Percentiles rank a stretch among this genome's conserved stretches.
Conservation (phyloP, 2,888 invertebrate species). For the Drosophila glabriapex region DNA sequence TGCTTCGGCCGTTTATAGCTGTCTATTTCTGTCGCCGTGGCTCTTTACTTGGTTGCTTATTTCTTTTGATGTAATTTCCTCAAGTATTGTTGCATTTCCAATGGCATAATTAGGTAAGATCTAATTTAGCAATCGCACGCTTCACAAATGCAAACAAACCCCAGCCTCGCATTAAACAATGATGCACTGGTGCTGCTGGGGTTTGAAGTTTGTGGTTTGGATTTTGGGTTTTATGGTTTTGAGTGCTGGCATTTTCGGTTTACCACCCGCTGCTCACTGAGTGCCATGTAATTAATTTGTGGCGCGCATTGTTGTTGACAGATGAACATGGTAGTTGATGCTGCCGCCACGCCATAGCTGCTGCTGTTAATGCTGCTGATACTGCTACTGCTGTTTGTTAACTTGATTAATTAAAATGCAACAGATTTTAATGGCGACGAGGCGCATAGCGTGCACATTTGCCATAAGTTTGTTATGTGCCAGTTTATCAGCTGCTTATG, state of each 20-base stretch:
- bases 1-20: conserved; percentile 37
- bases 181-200: conserved; percentile 25
- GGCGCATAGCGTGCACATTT: conserved; percentile 62
- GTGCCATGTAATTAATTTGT: conserved; percentile 72
- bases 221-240: conserved; percentile 28
- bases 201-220: conserved; percentile 9
- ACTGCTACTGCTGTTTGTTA: conserved; percentile 63
- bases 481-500: conserved; percentile 66
- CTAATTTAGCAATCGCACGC: conserved; percentile 72
- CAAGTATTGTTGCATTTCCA: conserved; percentile 62
- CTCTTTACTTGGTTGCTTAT: conserved; percentile 26
- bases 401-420: conserved; percentile 79
- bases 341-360: conserved; percentile 11
- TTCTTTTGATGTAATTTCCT: conserved; percentile 28
- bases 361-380: conserved; percentile 26
- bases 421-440: conserved; percentile 61
- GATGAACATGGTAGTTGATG: conserved; percentile 50
- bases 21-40: conserved; percentile 18
- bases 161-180: conserved; percentile 45
- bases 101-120: conserved; percentile 76
- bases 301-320: conserved; percentile 76
- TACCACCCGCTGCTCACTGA: conserved; percentile 35
- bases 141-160: conserved; percentile 46
- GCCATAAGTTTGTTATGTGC: conserved; percentile 68
- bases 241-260: conserved; percentile 21